These are phyloP conservation scores for Hippoglossus stenolepis DNA, from an alignment of 2,113 vertebrate genomes.

Conservation along the genomic window DNA sequence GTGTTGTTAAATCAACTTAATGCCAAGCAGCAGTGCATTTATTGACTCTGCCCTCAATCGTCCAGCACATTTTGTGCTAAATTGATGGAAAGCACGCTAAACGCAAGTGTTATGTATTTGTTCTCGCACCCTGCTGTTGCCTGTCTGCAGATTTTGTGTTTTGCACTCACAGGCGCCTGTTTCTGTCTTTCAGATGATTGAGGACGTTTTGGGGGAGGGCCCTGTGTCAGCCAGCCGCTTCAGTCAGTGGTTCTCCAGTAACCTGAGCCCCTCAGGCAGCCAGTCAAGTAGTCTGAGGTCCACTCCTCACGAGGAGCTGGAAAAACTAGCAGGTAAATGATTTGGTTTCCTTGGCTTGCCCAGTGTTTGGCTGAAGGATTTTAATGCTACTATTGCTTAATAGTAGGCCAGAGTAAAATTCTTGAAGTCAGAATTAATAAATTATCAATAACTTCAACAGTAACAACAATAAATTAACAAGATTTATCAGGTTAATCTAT, in stretches of 20 bases:
- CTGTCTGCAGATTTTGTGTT: constrained; percentile 22
- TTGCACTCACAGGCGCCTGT: constrained; percentile 17
- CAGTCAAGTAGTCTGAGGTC: constrained; percentile 95
- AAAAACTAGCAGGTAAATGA: constrained; percentile 92
- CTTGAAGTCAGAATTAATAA: not conserved
- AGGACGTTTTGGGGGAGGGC: constrained; percentile 96
- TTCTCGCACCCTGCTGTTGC: constrained; percentile 35
- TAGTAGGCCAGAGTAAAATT: not conserved
- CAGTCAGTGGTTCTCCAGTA: constrained; percentile 95
- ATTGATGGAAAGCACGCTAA: constrained; percentile 39
- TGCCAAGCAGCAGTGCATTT: constrained; percentile 30
- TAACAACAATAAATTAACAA: too few species aligned
- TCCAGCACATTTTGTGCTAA: constrained; percentile 64
- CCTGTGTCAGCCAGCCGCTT: constrained; percentile 92
- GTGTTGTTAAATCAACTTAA: constrained; percentile 2
- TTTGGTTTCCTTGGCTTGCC: constrained; percentile 2
- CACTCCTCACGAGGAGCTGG: constrained; percentile 96
- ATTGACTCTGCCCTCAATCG: constrained; percentile 23
- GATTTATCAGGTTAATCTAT: not conserved
- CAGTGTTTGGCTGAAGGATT: not conserved
- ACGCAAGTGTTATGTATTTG: constrained; percentile 73
- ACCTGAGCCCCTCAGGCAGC: constrained; percentile 93
- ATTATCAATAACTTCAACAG: too few species aligned
- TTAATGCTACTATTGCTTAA: not conserved
- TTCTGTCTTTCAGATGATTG: constrained; percentile 90